Base-by-base conservation (phyloP, 1,140 invertebrate genomes). In the Formica selysi region DNA sequence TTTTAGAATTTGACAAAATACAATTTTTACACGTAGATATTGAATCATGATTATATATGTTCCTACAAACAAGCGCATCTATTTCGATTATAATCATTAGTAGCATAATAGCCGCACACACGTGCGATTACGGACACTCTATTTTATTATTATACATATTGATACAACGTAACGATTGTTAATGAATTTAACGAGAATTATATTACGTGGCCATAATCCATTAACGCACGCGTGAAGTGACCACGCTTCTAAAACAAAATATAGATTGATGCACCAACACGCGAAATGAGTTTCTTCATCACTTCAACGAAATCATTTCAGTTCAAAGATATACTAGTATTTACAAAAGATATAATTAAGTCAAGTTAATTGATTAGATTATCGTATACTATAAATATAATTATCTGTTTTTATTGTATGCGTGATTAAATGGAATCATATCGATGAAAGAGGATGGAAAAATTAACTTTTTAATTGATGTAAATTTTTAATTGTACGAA, bases 61-160 rank as follows among this genome's bases (percentile, higher is more conserved):
- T 59, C 4, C 8, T 57, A 3, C 10, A 16, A 1, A 57, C 11
- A 2, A 81, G 5, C 19, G 10, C 0, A 16, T 2, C 8, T 29
- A 48, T 74, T 83, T 48, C 13, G 19, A 61, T 81, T 44, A 44
- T 44, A 81, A 81, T 80, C 11, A 36, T 59, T 57, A 81, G 11
- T 6, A 11, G 1, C 51, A n/a, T 59, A 81, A 59, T 57, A 16
- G 32, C 4, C 13, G 10, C 6, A 26, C 22, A 13, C 10, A 41
- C 11, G 36, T 59, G 29, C 26, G 41, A 71, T 73, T 81, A 36
- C 38, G 67, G 6, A 73, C 19, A 54, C 10, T 71, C 51, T 73
- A 81, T 61, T 73, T 81, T 59, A 11, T 38, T 71, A 81, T 32
- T 6, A 73, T 26, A 54, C 16, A 71, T 73, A 81, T 81, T 81